Percentiles rank a stretch among this genome's conserved stretches.
Conservation (phyloP, 1,140 invertebrate species). For the Trachymyrmex cornetzi region DNA sequence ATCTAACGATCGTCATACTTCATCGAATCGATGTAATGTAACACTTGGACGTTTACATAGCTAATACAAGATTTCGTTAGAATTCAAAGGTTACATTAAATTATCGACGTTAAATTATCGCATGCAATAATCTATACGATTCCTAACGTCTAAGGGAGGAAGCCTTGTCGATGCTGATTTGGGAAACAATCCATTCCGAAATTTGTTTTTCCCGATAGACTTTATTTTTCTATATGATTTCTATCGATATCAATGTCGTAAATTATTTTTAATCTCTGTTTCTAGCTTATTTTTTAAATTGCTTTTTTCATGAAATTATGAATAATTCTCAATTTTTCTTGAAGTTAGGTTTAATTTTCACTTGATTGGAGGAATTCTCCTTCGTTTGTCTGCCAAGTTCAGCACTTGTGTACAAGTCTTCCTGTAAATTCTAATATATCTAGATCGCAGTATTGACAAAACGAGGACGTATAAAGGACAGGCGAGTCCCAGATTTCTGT, state of each 20-base stretch:
- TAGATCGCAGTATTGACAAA: slow-evolving; percentile 80
- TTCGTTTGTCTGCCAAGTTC: slow-evolving; percentile 24
- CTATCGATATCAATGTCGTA: background rate
- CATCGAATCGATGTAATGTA: slow-evolving; percentile 43
- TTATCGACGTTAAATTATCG: slow-evolving; percentile 66
- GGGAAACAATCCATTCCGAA: slow-evolving; percentile 17
- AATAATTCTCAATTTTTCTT: background rate
- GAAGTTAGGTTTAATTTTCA: background rate
- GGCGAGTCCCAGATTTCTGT: slow-evolving; percentile 16
- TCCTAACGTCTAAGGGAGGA: slow-evolving; percentile 49
- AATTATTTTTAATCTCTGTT: background rate
- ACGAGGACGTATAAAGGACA: slow-evolving; percentile 80
- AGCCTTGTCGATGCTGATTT: slow-evolving; percentile 44
- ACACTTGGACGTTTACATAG: slow-evolving; percentile 68
- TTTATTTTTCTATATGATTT: background rate
- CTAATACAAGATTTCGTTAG: slow-evolving; percentile 71
- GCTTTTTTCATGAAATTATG: slow-evolving; percentile 2
- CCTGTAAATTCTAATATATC: slow-evolving; percentile 62
- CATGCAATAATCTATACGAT: slow-evolving; percentile 75
- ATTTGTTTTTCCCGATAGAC: background rate
- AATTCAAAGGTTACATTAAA: slow-evolving; percentile 76
- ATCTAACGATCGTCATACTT: slow-evolving; percentile 25
- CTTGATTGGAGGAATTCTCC: background rate
- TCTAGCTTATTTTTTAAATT: background rate
- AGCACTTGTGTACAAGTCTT: slow-evolving; percentile 48